phyloP scores from a whole-genome alignment of 2,888 invertebrate species.

The Vesta saturnalis region DNA sequence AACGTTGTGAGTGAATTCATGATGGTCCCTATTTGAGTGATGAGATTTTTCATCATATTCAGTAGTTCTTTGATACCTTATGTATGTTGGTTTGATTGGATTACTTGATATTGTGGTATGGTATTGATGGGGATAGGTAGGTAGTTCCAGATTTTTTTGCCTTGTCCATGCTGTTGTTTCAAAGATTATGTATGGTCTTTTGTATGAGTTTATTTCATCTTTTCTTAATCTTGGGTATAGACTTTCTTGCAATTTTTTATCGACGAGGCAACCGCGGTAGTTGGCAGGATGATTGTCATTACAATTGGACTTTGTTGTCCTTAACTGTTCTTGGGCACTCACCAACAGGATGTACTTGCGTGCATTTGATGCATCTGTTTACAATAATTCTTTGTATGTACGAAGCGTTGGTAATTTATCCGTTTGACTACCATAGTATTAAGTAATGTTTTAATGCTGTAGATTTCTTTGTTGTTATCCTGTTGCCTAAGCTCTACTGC shows the following conservation, averaged over 20 bases:
- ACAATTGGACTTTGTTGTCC: too few species aligned
- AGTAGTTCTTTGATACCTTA: not conserved
- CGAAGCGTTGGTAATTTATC: conserved; percentile 20
- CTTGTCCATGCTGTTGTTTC: not conserved
- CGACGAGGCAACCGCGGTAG: too few species aligned
- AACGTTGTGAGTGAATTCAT: too few species aligned
- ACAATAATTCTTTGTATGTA: conserved; percentile 21
- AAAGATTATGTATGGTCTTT: not conserved
- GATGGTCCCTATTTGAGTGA: too few species aligned
- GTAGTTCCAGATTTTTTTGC: not conserved
- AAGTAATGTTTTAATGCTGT: not conserved
- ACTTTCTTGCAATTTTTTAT: too few species aligned
- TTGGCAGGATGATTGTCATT: too few species aligned
- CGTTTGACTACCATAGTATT: not conserved
- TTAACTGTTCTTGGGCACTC: too few species aligned
- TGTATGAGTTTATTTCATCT: not conserved
- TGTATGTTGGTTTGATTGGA: not conserved
- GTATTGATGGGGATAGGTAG: not conserved
- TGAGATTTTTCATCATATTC: too few species aligned
- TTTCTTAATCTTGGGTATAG: too few species aligned
- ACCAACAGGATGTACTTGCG: conserved; percentile 8
- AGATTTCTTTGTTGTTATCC: conserved; percentile 15
- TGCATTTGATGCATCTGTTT: conserved; percentile 25
- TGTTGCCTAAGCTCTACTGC: conserved; percentile 10
- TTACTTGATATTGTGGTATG: not conserved